A percentile compares a stretch with the other conserved stretches of the same genome.
Conservation (phyloP, 2,888 invertebrate genomes). For the Crioceris asparagi region DNA sequence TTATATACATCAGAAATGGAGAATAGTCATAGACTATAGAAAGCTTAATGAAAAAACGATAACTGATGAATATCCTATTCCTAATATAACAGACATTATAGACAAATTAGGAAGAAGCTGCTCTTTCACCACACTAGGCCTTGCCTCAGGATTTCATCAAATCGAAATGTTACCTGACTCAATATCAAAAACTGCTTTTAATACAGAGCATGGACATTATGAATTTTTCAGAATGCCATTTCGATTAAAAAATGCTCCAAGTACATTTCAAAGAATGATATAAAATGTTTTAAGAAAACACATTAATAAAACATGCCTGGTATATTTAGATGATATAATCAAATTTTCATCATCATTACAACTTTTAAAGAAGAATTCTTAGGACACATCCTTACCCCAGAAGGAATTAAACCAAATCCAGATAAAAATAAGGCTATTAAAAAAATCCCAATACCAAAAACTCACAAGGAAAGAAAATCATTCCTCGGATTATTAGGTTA, state of each 20-base stretch:
- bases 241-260: constrained; percentile 18
- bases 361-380: constrained; percentile 27
- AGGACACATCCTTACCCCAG: constrained; percentile 27
- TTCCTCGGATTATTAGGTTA: constrained; percentile 19
- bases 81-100: constrained; percentile 10
- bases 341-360: constrained; percentile 9
- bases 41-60: constrained; percentile 30
- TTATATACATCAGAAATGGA: too few relatives aligned
- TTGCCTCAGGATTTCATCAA: constrained; percentile 31
- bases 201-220: constrained; percentile 3
- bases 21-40: constrained; percentile 32
- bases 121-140: constrained; percentile 28
- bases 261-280: constrained; percentile 16
- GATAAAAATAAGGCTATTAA: constrained; percentile 23
- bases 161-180: constrained; percentile 18
- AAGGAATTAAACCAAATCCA: constrained; percentile 28
- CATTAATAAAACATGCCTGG: constrained; percentile 13
- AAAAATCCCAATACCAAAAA: constrained; percentile 18
- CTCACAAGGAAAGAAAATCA: constrained; percentile 24
- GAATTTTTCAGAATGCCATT: constrained; percentile 5
- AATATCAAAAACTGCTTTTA: constrained; percentile 13
- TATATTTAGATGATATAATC: constrained; percentile 25
- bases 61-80: constrained; percentile 28
- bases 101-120: constrained; percentile 3
- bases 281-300: constrained; percentile 4